Base-by-base conservation (phyloP, 2,113 vertebrate genomes). In the Malurus melanocephalus region DNA sequence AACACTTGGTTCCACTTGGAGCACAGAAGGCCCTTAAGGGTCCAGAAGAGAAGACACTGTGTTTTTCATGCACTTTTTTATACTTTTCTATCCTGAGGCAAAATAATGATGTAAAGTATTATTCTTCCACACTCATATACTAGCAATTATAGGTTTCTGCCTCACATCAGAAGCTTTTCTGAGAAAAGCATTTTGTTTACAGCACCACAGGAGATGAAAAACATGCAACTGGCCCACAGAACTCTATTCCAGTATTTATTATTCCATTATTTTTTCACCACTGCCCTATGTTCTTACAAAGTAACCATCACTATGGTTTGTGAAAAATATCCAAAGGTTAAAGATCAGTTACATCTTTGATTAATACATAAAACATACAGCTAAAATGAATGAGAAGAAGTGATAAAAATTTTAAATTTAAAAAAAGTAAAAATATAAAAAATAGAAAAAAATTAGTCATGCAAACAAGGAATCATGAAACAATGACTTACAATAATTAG, bases 71-170 rank as follows among this genome's bases (percentile, higher is more conserved):
- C 42, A 48, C 21, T 51, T 79, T 43, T 94, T 85, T 30, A 46
- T 55, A 32, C 15, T 88, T 84, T 95, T 71, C 71, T 85, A 78
- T 46, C 53, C 76, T 62, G 48, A 89, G 53, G 61, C 48, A 33
- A 94, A 94, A 16, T 42, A 89, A 83, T 15, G 24, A 18, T 66
- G 16, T 74, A 49, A 91, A 81, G 7, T 59, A 57, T 69, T 49
- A 33, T 75, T 86, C 40, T 92, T 52, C 91, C 9, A 92, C 52
- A 88, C 51, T 92, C 65, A 76, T 38, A n/a, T 71, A 67, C 64
- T 64, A 95, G 48, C 16, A 85, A 92, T 94, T 86, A 80, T 16
- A 65, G 46, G 33, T 53, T 88, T 95, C 73, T 69, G 14, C 72
- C 24, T 56, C 35, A 85, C 18, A 92, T 33, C 46, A 86, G 59